Evolutionary conservation across 1,140 invertebrate species (phyloP), one percentile per base, ranked within the genome.

Genomic region (Steinernema feltiae): DNA sequence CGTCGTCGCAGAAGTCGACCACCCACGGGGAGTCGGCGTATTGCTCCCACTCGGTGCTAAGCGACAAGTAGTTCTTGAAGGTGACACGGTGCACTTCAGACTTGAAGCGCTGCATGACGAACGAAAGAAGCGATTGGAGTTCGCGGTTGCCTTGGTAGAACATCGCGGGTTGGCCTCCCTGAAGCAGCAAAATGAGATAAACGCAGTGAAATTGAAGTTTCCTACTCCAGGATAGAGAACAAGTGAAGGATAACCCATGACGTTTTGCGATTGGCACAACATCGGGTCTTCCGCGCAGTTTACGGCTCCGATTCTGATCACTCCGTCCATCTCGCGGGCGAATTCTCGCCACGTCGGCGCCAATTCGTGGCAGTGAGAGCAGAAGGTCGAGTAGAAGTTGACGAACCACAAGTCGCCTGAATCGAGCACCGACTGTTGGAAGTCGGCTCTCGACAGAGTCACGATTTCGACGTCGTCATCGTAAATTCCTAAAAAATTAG

Each of bases 301-400:
- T 0, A 93, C 91, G 74, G 92, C 92, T n/a, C 91, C 92, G 80
- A 91, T 89, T 81, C 90, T 88, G 48, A 93, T 89, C 1, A 91
- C 90, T 48, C 91, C 91, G 78, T 92, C 90, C 35, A 93, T 84
- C 80, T 91, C 88, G 84, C 90, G 89, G 18, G 92, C 92, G 48
- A 94, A 85, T 84, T 90, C 90, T 69, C 92, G 89, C 93, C 93
- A 94, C 86, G 85, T 85, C 71, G 89, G 89, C 32, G 91, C 92
- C 73, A 94, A 87, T 63, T 90, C 88, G 86, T 93, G 93, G 86
- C 93, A 95, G 77, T 93, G 92, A 17, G 90, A 91, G 86, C 93
- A 94, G 87, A 91, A 91, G 7, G 92, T 91, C 12, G 92, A 93
- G 86, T 93, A 94, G 86, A 91, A 94, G 87, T 94, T 93, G 70